Base-by-base conservation (phyloP, 2,797 vertebrate genomes). In the Trachops cirrhosus region DNA sequence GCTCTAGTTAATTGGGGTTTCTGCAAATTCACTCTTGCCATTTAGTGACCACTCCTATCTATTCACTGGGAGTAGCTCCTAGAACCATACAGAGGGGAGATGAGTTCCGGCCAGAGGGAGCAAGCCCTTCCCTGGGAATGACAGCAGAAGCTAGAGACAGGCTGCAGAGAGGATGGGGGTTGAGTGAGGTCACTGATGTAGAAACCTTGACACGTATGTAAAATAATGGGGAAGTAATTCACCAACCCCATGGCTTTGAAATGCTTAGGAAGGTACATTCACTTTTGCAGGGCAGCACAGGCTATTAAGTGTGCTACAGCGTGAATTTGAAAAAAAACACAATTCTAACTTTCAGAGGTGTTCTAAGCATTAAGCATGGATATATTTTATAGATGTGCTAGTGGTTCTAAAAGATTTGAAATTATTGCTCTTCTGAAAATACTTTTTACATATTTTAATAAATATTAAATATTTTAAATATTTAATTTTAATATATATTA, bases 251-350 rank as follows among this genome's bases (percentile, higher is more conserved):
- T 88, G 54, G 16, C 52, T 89, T 54, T 85, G 54, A 73, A 89
- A 82, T 92, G 73, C 87, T 97, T 94, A 85, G 77, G 96, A 93
- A 95, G 96, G 90, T 95, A 64, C 90, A 96, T 92, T 95, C 92
- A 95, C 80, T 88, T 94, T 92, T 95, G 24, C 87, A 97, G 94
- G 95, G 52, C 59, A 95, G 48, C 41, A 82, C 46, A 94, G 59
- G 62, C 75, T 96, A 92, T 96, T 95, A 93, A 93, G 73, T 96
- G 85, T 90, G 88, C 92, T 93, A 64, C 10, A 75, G 21, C 1
- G 85, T 77, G 78, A 84, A 46, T 89, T 77, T 52, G 22, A 41
- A 70, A 62, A 3, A 34, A n/a, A n/a, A n/a, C n/a, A n/a, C n/a
- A n/a, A n/a, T 44, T 9, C 50, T 86, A 84, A 84, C 3, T 75